Conservation (phyloP, 2,113 vertebrate genomes). For the Bettongia penicillata region DNA sequence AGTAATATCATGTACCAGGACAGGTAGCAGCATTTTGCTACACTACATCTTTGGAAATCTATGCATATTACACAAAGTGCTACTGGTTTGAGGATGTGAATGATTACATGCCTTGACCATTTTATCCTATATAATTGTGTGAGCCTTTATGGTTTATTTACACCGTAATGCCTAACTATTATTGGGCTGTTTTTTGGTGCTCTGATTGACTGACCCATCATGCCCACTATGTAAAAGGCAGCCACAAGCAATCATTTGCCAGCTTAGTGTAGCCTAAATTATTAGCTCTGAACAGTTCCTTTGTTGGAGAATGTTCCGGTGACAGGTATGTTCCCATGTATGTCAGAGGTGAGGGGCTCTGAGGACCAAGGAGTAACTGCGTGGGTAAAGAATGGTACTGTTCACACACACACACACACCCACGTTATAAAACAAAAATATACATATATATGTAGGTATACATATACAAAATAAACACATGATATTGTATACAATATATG, state of each 20-base stretch:
- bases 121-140: neutral
- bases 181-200: neutral
- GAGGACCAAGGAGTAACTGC: neutral
- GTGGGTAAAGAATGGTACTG: neutral
- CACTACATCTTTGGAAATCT: neutral
- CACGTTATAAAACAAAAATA: neutral
- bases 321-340: neutral
- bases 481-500: neutral
- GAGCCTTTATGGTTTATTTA: neutral
- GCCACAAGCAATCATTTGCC: neutral
- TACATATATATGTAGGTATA: too few relatives aligned
- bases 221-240: too few relatives aligned
- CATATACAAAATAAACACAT: too few relatives aligned
- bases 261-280: neutral
- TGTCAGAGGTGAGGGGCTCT: neutral
- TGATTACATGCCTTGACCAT: too few relatives aligned
- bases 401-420: too few relatives aligned
- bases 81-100: too few relatives aligned
- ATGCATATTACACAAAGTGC: too few relatives aligned
- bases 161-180: neutral
- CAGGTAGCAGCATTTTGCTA: neutral
- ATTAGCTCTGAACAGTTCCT: neutral
- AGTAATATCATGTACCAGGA: neutral
- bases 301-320: neutral
- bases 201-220: neutral